phyloP scores from a whole-genome alignment of 1,140 invertebrate species.

The Zaprionus nigranus region DNA sequence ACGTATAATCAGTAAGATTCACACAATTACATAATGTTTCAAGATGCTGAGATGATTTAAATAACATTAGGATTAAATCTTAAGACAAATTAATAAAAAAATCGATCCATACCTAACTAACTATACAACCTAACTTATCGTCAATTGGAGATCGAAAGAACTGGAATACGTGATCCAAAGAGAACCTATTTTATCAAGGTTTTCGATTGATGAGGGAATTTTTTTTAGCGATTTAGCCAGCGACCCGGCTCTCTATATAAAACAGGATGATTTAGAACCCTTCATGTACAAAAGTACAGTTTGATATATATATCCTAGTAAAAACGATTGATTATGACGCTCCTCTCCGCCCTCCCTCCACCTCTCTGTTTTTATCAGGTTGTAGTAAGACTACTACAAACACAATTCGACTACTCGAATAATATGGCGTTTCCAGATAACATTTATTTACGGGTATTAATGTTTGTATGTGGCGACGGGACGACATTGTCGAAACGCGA shows the following conservation, averaged over 20 bases:
- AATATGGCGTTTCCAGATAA: slow-evolving; percentile 78
- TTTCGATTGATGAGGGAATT: not conserved
- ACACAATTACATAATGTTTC: not conserved
- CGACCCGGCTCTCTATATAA: not conserved
- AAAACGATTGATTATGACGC: not conserved
- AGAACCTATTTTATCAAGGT: not conserved
- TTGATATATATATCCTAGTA: slow-evolving; percentile 9
- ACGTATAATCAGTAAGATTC: not conserved
- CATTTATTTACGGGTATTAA: slow-evolving; percentile 72
- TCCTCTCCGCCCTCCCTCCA: not conserved
- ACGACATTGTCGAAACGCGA: slow-evolving; percentile 73
- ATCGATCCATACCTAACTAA: not conserved
- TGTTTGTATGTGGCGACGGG: slow-evolving; percentile 31
- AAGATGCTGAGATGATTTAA: not conserved
- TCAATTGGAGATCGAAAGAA: not conserved
- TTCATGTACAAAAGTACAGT: not conserved
- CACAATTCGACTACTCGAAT: slow-evolving; percentile 55
- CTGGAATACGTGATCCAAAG: not conserved
- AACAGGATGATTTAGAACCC: slow-evolving; percentile 1
- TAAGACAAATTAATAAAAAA: not conserved
- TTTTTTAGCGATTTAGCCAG: too few relatives aligned
- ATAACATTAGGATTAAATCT: not conserved
- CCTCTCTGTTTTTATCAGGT: slow-evolving; percentile 22
- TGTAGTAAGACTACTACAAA: slow-evolving; percentile 22
- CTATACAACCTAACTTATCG: not conserved